These are phyloP conservation scores for Trogon melanurus DNA, from an alignment of 2,113 vertebrate genomes.

Conservation along the genomic window DNA sequence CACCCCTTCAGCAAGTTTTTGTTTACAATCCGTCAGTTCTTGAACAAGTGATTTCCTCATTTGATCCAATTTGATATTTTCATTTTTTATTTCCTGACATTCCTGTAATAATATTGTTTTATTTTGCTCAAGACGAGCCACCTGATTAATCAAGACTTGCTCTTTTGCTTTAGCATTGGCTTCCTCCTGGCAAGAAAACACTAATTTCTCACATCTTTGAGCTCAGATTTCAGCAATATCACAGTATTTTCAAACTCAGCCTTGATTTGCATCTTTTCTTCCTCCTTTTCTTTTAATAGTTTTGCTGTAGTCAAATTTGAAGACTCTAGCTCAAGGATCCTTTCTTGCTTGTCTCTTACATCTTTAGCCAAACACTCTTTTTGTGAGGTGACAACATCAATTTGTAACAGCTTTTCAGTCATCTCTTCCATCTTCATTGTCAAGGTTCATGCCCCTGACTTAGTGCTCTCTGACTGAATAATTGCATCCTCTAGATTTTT, in stretches of 20 bases:
- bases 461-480: slow-evolving; percentile 81
- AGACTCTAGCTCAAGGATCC: slow-evolving; percentile 47
- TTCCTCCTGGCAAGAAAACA: slow-evolving; percentile 54
- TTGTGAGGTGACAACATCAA: slow-evolving; percentile 72
- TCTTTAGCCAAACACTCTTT: slow-evolving; percentile 75
- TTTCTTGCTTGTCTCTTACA: slow-evolving; percentile 58
- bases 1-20: slow-evolving; percentile 37
- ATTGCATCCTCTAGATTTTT: slow-evolving; percentile 81
- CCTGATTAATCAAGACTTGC: slow-evolving; percentile 48
- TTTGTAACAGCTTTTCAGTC: slow-evolving; percentile 29
- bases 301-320: slow-evolving; percentile 29
- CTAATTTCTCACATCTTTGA: slow-evolving; percentile 65
- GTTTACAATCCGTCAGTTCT: slow-evolving; percentile 59
- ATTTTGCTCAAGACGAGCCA: slow-evolving; percentile 63
- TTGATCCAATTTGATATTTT: slow-evolving; percentile 30
- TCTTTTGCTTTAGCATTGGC: slow-evolving; percentile 43
- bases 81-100: slow-evolving; percentile 62
- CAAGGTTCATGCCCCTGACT: slow-evolving; percentile 82
- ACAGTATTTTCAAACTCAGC: slow-evolving; percentile 58
- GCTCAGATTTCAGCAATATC: slow-evolving; percentile 68
- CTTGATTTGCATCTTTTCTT: slow-evolving; percentile 48
- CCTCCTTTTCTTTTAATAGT: slow-evolving; percentile 64
- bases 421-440: slow-evolving; percentile 47
- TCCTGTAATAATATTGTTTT: slow-evolving; percentile 66
- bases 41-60: slow-evolving; percentile 44